These are phyloP conservation scores for Ferdinandea cuprea DNA, from an alignment of 2,888 invertebrate species.

Conservation along the genomic window DNA sequence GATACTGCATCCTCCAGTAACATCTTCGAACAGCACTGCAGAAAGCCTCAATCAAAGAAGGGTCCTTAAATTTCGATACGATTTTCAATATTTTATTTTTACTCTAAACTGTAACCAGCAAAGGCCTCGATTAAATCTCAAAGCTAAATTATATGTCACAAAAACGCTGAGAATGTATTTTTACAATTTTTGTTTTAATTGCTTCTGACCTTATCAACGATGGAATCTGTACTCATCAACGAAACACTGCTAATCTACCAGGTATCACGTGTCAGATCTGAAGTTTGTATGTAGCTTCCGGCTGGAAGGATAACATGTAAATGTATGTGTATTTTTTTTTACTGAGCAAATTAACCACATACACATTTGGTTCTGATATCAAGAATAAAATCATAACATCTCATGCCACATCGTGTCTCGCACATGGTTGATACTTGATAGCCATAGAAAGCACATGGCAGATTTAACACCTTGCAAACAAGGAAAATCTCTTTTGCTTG, in stretches of 20 bases:
- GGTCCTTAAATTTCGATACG: too few relatives aligned
- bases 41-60: too few relatives aligned
- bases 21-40: too few relatives aligned
- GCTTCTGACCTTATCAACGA: slow-evolving; percentile 43
- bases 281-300: slow-evolving; percentile 53
- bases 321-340: slow-evolving; percentile 33
- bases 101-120: too few relatives aligned
- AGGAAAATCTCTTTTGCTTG: slow-evolving; percentile 52
- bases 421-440: slow-evolving; percentile 51
- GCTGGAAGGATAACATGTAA: slow-evolving; percentile 31
- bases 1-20: too few relatives aligned
- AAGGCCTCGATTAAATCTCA: too few relatives aligned
- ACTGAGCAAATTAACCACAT: slow-evolving; percentile 55
- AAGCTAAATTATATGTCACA: too few relatives aligned
- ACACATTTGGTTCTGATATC: neutral
- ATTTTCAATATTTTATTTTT: too few relatives aligned
- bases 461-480: slow-evolving; percentile 73
- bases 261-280: slow-evolving; percentile 55
- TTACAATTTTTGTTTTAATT: slow-evolving; percentile 44
- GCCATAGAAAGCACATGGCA: slow-evolving; percentile 58
- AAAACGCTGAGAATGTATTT: too few relatives aligned
- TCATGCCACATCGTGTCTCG: slow-evolving; percentile 10
- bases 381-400: slow-evolving; percentile 30
- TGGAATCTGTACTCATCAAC: slow-evolving; percentile 54
- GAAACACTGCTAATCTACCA: slow-evolving; percentile 45